These are phyloP conservation scores for Corvus moneduloides DNA, from an alignment of 2,113 vertebrate genomes.

Conservation along the genomic window DNA sequence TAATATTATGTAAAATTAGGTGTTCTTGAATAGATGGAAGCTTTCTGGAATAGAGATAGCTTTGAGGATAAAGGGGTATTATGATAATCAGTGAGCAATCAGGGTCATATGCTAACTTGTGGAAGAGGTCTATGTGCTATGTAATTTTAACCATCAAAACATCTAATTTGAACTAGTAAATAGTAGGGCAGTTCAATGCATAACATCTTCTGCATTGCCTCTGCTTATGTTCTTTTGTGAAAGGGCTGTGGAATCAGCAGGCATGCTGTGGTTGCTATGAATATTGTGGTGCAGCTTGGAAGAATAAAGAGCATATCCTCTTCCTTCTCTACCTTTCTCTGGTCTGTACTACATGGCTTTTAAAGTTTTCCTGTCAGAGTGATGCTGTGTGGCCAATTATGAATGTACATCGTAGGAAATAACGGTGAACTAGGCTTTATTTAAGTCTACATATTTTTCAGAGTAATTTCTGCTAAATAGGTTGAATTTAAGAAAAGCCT, in stretches of 20 bases:
- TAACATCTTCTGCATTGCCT: not conserved
- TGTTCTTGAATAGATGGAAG: not conserved
- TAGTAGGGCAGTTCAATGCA: not conserved
- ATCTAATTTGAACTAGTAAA: not conserved
- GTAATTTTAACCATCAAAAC: not conserved
- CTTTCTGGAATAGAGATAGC: not conserved
- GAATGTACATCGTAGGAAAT: not conserved
- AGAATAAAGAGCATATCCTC: not conserved
- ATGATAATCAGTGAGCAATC: not conserved
- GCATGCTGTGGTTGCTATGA: not conserved
- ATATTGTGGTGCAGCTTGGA: not conserved
- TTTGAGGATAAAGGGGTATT: not conserved
- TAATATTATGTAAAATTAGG: not conserved
- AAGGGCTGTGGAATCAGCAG: not conserved
- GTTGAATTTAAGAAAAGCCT: not conserved
- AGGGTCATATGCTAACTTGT: accelerated
- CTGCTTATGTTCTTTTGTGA: not conserved
- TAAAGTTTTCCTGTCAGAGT: not conserved
- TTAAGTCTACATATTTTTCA: not conserved
- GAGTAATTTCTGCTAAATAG: not conserved
- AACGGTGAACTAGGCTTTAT: not conserved
- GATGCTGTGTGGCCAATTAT: not conserved
- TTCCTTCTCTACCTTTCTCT: not conserved
- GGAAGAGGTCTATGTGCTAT: not conserved
- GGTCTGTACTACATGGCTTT: not conserved